Evolutionary conservation across 2,797 vertebrate species (phyloP).

Genomic region (Dendrocincla fuliginosa): DNA sequence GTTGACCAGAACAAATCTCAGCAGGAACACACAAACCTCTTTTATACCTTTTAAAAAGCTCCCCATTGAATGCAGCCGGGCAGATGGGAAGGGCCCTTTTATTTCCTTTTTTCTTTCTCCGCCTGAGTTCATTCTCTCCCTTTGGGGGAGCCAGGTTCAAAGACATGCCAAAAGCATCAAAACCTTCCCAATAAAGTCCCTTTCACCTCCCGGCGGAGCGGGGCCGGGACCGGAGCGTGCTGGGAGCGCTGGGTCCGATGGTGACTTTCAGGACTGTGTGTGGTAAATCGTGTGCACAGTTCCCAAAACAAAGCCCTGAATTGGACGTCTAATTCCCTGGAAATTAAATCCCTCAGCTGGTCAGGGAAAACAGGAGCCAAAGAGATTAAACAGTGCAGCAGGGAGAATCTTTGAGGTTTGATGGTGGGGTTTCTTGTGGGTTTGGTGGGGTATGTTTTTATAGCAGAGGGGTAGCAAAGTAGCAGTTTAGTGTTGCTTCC

Average conservation of each 20-base stretch:
- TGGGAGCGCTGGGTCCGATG: neutral
- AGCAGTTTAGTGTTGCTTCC: neutral
- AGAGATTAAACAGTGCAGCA: conserved; percentile 35
- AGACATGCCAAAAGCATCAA: conserved; percentile 61
- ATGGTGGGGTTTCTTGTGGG: neutral
- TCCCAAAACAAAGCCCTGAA: conserved; percentile 49
- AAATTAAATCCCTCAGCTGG: conserved; percentile 62
- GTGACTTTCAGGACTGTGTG: conserved; percentile 60
- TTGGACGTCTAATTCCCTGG: conserved; percentile 34
- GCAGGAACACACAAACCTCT: conserved; percentile 59
- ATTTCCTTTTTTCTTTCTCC: conserved; percentile 49
- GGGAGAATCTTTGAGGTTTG: neutral
- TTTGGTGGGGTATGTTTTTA: neutral
- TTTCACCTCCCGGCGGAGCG: neutral
- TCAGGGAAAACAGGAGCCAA: conserved; percentile 45
- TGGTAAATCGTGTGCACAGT: conserved; percentile 38
- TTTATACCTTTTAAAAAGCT: conserved; percentile 53
- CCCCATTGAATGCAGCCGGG: conserved; percentile 27
- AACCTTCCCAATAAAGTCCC: conserved; percentile 46
- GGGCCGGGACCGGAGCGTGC: neutral
- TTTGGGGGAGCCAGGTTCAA: conserved; percentile 56
- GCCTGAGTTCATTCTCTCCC: conserved; percentile 54
- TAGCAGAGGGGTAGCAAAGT: neutral
- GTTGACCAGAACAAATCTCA: conserved; percentile 65
- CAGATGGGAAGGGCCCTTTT: conserved; percentile 58